Evolutionary conservation across 2,797 vertebrate species (phyloP).

Genomic region (Mionectes olivaceus): DNA sequence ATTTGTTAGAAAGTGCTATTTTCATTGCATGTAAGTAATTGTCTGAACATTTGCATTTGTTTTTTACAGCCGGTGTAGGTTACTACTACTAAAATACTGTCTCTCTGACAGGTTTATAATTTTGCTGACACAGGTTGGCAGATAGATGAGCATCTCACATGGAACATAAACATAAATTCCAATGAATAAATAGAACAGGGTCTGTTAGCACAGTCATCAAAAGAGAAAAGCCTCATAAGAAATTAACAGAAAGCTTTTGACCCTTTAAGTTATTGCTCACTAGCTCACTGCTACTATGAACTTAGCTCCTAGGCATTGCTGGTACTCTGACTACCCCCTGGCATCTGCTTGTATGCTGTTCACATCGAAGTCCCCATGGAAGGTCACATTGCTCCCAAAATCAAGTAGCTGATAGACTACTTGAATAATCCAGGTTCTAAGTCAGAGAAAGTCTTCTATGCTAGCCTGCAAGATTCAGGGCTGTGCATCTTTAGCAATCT

Average conservation of each 20-base stretch:
- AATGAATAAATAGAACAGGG: conserved; percentile 63
- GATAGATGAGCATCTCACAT: conserved; percentile 47
- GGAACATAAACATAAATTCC: conserved; percentile 67
- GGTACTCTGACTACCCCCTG: neutral
- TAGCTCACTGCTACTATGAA: neutral
- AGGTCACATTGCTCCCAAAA: neutral
- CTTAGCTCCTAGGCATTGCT: neutral
- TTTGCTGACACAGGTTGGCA: conserved; percentile 68
- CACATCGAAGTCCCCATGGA: neutral
- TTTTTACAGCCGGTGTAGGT: conserved; percentile 58
- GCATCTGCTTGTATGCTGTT: neutral
- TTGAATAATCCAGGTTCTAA: neutral
- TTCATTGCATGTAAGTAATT: conserved; percentile 59
- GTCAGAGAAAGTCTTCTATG: neutral
- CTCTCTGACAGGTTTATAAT: conserved; percentile 73
- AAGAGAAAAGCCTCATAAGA: conserved; percentile 50
- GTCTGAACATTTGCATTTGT: conserved; percentile 53
- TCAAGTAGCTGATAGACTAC: neutral
- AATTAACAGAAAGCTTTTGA: conserved; percentile 64
- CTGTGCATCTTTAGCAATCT: neutral
- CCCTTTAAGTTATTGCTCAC: conserved; percentile 59
- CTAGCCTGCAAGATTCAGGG: neutral
- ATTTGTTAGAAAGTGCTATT: conserved; percentile 52
- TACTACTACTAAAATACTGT: conserved; percentile 66
- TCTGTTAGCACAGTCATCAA: conserved; percentile 62